Evolutionary conservation across 2,888 invertebrate genomes (phyloP).

Genomic region (Drosophila nr. fundita): DNA sequence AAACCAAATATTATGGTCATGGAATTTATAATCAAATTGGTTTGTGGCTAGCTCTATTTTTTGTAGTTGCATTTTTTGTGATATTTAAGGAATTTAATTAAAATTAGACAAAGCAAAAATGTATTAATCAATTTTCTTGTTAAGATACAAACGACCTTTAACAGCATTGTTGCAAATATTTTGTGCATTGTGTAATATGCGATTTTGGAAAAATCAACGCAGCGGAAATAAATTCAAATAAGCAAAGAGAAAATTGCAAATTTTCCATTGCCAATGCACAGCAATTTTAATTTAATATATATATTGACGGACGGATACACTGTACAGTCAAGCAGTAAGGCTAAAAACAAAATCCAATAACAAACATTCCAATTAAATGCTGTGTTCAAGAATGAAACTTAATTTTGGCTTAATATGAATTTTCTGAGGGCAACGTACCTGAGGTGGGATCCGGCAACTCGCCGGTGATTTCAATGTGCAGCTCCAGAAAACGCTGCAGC

Average conservation of each 20-base stretch:
- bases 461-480: conserved; percentile 96
- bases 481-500: conserved; percentile 95
- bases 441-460: conserved; percentile 96
- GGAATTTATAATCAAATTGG: conserved; percentile 44
- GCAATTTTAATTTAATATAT: conserved; percentile 37
- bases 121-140: conserved; percentile 32
- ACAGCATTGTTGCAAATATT: conserved; percentile 34
- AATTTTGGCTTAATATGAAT: neutral
- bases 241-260: conserved; percentile 39
- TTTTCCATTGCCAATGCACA: conserved; percentile 36
- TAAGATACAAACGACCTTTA: conserved; percentile 17
- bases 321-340: conserved; percentile 12
- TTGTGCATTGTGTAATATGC: neutral
- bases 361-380: conserved; percentile 34
- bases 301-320: conserved; percentile 6
- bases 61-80: conserved; percentile 14
- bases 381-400: conserved; percentile 34
- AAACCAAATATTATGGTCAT: conserved; percentile 68
- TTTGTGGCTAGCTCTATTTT: conserved; percentile 10
- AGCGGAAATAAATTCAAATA: conserved; percentile 30
- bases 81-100: conserved; percentile 66
- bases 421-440: conserved; percentile 83
- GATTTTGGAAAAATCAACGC: conserved; percentile 18
- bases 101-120: conserved; percentile 47
- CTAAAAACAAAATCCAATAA: conserved; percentile 12